Evolutionary conservation across 2,888 invertebrate species (phyloP).

Genomic region (Lapara coniferarum): DNA sequence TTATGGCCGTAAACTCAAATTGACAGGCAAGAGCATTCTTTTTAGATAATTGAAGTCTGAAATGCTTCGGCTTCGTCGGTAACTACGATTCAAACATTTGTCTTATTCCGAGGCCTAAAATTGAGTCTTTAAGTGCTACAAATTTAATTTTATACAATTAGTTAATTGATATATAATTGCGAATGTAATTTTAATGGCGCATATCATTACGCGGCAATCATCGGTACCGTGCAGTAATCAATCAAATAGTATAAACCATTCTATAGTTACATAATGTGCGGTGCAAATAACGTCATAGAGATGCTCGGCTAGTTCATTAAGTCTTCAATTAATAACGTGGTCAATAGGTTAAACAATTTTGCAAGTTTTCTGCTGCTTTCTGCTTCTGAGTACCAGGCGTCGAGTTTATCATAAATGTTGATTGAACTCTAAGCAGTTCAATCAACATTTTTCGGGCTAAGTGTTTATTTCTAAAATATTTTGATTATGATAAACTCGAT

Average conservation of each 20-base stretch:
- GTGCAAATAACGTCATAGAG: conserved; percentile 9
- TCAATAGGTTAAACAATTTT: not conserved
- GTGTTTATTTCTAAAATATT: too few relatives aligned
- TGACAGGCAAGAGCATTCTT: too few relatives aligned
- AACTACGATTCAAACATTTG: too few relatives aligned
- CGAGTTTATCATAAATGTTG: too few relatives aligned
- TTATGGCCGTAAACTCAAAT: too few relatives aligned
- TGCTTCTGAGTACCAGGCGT: too few relatives aligned
- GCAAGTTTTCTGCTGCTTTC: too few relatives aligned
- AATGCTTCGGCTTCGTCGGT: too few relatives aligned
- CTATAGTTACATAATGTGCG: not conserved
- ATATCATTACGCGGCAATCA: conserved; percentile 10
- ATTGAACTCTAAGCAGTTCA: too few relatives aligned
- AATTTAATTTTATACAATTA: not conserved
- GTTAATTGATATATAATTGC: not conserved
- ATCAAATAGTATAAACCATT: not conserved
- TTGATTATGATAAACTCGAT: too few relatives aligned
- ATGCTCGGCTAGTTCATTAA: not conserved
- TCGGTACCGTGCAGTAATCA: not conserved
- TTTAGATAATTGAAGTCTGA: too few relatives aligned
- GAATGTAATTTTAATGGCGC: conserved; percentile 3
- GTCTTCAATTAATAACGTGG: not conserved
- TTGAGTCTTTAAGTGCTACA: not conserved
- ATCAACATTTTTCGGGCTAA: too few relatives aligned
- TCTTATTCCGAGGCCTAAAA: not conserved